Conservation (phyloP, 2,797 vertebrate genomes). For the Halcyon leucocephala region DNA sequence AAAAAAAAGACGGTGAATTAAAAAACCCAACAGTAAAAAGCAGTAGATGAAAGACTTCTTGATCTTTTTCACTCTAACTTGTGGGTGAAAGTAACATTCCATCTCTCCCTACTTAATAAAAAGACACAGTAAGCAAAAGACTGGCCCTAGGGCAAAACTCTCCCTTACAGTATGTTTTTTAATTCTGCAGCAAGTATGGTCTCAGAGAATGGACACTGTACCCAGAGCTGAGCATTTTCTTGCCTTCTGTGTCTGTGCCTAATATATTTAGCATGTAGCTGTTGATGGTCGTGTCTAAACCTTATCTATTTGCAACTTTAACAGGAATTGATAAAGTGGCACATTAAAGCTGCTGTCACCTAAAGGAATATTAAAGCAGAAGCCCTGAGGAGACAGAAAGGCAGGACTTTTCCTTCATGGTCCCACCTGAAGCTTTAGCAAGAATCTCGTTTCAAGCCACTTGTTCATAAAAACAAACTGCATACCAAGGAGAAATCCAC, state of each 20-base stretch:
- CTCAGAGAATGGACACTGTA: background rate
- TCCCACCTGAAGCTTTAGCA: background rate
- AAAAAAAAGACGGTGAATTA: background rate
- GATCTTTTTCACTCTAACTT: conserved; percentile 37
- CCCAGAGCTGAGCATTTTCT: background rate
- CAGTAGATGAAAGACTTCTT: conserved; percentile 52
- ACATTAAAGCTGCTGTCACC: background rate
- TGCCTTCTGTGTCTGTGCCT: background rate
- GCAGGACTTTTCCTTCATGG: background rate
- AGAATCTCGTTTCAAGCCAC: background rate
- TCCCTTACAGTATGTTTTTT: background rate
- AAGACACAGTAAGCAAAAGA: conserved; percentile 44
- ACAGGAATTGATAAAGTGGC: background rate
- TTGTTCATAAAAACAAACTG: background rate
- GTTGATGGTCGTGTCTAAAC: background rate
- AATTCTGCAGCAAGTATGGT: background rate
- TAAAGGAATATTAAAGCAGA: background rate
- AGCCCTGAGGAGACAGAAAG: background rate
- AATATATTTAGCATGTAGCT: background rate
- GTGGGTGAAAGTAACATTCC: conserved; percentile 6
- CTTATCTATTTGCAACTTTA: background rate
- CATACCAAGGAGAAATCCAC: background rate
- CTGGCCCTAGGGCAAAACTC: conserved; percentile 18
- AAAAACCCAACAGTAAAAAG: conserved; percentile 29
- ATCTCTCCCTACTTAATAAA: conserved; percentile 28